Base-by-base conservation (phyloP, 2,113 vertebrate genomes). In the Nerophis ophidion region DNA sequence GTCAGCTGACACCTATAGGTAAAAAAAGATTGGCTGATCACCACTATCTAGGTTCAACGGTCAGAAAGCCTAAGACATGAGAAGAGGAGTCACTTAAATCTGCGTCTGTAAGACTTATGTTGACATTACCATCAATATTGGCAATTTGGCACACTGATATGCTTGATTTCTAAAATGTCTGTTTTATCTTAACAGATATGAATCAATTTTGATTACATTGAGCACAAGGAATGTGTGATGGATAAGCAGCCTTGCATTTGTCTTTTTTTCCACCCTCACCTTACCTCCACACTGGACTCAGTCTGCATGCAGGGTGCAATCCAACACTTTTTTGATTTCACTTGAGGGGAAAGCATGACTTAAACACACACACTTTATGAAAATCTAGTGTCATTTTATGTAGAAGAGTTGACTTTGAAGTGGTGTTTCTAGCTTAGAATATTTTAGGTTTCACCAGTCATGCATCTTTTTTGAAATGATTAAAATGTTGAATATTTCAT, bases 1-100 rank as follows among this genome's bases (percentile, higher is more conserved):
- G 84, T 99, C 97, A 0, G 95, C 91, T 0, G 97, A 99, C 74
- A 99, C 97, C 97, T 99, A 89, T 46, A 77, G 68, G 79, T 51
- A 74, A 49, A 70, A 52, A 68, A 1, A 54, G 16, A 84, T 26
- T 85, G 88, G 88, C 90, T 91, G 84, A 90, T 91, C 79, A 92
- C 75, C 79, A 57, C 63, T 15, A 74, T 71, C 74, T 78, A 40
- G 46, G 70, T 71, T 74, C 68, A 70, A 8, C 7, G 60, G 64
- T 47, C 66, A 57, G 14, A 10, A 65, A 48, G 78, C 55, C 75
- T 38, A 69, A 73, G 74, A 65, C 82, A 81, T 80, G 61, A 44
- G 72, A 72, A 86, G 86, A 85, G 77, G 83, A 80, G 73, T 56
- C n/a, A 1, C 8, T 33, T 53, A 61, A 6, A 13, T 52, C 50